Base-by-base conservation (phyloP, 64 coral and sea anemone species). In the Dendrophyllia cribrosa region DNA sequence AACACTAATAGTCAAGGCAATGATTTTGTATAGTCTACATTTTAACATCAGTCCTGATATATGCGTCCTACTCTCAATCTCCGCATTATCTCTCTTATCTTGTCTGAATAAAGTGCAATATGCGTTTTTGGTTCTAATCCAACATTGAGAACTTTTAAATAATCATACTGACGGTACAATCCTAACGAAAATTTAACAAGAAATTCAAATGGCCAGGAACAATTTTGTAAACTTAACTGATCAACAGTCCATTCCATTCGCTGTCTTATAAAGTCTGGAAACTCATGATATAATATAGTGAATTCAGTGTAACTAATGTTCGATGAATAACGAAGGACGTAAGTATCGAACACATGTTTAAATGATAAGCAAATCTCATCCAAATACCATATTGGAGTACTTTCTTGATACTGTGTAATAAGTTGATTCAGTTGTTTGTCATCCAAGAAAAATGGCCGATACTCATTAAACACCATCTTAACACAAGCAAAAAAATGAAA, bases 111-210 rank as follows among this genome's bases (percentile, higher is more conserved):
- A 48, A 64, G 58, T 11, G 25, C 2, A 63, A 82, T 21, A 48
- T 26, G 34, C 46, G 78, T 63, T 46, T 46, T 63, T 47, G 78
- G 78, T 46, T 82, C 58, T 19, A 82, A 63, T 13, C 58, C 78
- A 82, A 82, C 58, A 22, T 82, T 63, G 25, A 82, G 58, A 47
- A 82, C 34, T 13, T 82, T 64, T 20, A 82, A 47, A 64, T 81
- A 81, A 43, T 62, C 77, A 62, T 81, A 81, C 23, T 81, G 56
- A 43, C 55, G 34, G 77, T 81, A 62, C 9, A 81, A 14, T n/a
- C 77, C 77, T 9, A 46, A 63, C 3, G 58, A 44, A 81, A 62
- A 43, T 12, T 61, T 81, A 43, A 81, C 4, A 3, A 81, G 12
- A 25, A 81, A 61, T 11, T 62, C 77, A 0, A 62, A 60, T 46